A percentile compares a stretch with the other conserved stretches of the same genome.
phyloP scores from a whole-genome alignment of 2,797 vertebrate species.

The Aselliscus stoliczkanus region DNA sequence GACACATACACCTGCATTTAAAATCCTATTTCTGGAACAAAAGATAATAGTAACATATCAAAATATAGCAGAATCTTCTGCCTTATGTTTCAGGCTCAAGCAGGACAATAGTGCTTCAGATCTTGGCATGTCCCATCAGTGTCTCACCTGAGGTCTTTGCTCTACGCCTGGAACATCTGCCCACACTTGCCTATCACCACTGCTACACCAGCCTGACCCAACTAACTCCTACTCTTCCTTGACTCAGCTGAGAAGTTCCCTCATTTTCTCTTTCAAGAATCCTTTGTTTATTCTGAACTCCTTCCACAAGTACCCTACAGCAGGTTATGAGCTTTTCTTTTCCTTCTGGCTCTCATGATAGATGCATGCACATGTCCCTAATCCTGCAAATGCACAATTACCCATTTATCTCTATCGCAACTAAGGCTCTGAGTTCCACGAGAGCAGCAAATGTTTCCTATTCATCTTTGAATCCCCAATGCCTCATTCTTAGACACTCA shows the following conservation, averaged over 20 bases:
- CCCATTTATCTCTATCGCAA: neutral
- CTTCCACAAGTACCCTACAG: neutral
- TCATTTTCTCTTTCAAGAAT: neutral
- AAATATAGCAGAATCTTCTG: neutral
- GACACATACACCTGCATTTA: neutral
- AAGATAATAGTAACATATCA: neutral
- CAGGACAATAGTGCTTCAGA: neutral
- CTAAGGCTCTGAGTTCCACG: neutral
- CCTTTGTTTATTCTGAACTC: neutral
- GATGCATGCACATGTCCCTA: neutral
- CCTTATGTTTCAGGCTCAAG: neutral
- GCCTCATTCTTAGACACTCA: slow-evolving; percentile 5
- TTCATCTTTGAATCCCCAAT: neutral
- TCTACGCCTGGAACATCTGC: neutral
- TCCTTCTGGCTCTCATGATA: neutral
- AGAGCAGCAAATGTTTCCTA: neutral
- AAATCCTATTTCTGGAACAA: neutral
- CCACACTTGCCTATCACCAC: neutral
- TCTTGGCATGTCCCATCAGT: neutral
- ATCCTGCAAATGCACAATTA: neutral
- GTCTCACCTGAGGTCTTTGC: neutral
- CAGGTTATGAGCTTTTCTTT: neutral
- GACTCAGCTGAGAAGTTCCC: neutral
- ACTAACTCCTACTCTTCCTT: neutral
- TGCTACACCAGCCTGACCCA: neutral